Percentiles rank a stretch among this genome's conserved stretches.
These are phyloP conservation scores for Netelia melanura DNA, from an alignment of 2,888 invertebrate genomes.

Conservation along the genomic window DNA sequence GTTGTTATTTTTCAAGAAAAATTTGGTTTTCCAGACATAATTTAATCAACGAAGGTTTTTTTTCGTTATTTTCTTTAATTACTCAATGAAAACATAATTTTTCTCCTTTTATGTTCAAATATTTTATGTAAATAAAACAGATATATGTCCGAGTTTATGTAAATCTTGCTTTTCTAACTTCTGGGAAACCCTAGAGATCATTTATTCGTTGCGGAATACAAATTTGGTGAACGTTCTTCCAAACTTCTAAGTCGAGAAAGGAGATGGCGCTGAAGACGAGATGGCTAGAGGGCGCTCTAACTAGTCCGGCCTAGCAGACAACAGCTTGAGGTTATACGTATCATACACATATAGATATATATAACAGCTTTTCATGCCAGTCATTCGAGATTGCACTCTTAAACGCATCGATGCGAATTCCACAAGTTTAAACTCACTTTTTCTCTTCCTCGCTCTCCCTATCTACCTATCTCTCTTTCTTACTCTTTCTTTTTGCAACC, in stretches of 20 bases:
- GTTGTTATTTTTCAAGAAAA: too few species aligned
- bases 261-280: neutral
- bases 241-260: neutral
- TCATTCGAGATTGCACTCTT: conserved; percentile 49
- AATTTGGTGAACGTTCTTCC: neutral
- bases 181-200: neutral
- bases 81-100: too few species aligned
- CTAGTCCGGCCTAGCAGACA: conserved; percentile 34
- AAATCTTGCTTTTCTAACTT: too few species aligned
- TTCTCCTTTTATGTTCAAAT: too few species aligned
- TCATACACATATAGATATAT: conserved; percentile 9
- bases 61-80: too few species aligned
- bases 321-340: neutral
- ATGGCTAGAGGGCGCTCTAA: neutral
- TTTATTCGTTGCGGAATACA: conserved; percentile 7
- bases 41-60: too few species aligned
- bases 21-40: too few species aligned
- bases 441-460: conserved; percentile 19
- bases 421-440: conserved; percentile 50
- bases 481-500: conserved; percentile 23
- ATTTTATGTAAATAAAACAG: too few species aligned
- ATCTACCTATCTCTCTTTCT: conserved; percentile 31
- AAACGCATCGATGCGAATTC: conserved; percentile 57
- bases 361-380: conserved; percentile 48
- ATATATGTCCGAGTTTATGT: too few species aligned